Conservation (phyloP, 2,797 vertebrate species). For the Tarsius wallacei region DNA sequence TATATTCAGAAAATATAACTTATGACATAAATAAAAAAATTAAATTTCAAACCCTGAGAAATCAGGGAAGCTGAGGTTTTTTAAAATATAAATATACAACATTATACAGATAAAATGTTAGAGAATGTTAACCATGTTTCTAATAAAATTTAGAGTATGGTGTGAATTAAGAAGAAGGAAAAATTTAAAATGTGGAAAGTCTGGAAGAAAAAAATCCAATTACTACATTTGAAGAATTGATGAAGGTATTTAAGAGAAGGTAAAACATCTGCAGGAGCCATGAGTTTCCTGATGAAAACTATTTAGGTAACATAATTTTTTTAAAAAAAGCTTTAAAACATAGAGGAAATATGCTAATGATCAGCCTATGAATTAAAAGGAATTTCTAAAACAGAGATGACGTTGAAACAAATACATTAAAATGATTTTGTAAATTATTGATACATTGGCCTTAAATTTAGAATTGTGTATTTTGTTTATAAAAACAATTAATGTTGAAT, state of each 20-base stretch:
- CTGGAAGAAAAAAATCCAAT: neutral
- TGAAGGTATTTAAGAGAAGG: neutral
- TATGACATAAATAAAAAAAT: neutral
- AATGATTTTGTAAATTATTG: neutral
- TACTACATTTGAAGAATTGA: neutral
- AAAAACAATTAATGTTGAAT: neutral
- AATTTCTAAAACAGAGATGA: neutral
- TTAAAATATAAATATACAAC: neutral
- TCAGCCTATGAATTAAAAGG: neutral
- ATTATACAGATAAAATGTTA: neutral
- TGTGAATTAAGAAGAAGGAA: neutral
- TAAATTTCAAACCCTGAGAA: neutral
- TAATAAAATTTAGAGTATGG: neutral
- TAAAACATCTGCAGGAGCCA: neutral
- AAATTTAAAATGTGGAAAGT: conserved; percentile 3
- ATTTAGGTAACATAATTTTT: neutral
- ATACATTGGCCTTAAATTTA: neutral
- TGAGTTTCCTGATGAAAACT: neutral
- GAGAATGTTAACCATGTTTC: neutral
- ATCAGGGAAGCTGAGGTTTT: neutral
- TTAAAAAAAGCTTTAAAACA: neutral
- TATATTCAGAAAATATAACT: neutral
- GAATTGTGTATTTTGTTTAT: neutral
- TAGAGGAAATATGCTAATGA: neutral
- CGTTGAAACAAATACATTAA: neutral